Evolutionary conservation across 2,113 vertebrate genomes (phyloP), one percentile per base, ranked within the genome.

Genomic region (Thinocorus orbignyianus): DNA sequence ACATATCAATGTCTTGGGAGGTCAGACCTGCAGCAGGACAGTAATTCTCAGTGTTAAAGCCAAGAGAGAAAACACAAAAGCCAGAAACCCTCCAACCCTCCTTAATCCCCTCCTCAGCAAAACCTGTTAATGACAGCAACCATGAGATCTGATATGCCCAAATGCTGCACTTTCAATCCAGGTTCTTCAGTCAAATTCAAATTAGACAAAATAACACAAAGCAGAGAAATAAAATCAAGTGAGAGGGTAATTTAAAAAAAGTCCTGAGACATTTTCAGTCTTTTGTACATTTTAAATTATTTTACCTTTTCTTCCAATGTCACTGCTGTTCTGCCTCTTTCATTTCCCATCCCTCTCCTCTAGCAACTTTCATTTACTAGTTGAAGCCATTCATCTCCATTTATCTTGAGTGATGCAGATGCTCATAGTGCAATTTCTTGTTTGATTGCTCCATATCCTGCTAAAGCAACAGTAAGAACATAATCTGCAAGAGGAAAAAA

Each of bases 221-320:
- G n/a, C 31, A 81, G 66, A 68, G 25, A 15, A 78, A 66, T 26
- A 24, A 16, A 54, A 82, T 23, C 3, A 73, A 91, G 65, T 20
- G 46, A 5, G 30, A 86, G 23, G 42, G 19, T 42, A 86, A 65
- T 55, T 61, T 8, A 18, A 14, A 30, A 77, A 39, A 57, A n/a
- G 7, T 35, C 41, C 54, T 35, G 8, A 78, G 76, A 81, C 22
- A 74, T 51, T 64, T 73, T 52, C 35, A n/a, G 31, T 25, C 28
- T 74, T 81, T 78, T 42, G 23, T n/a, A 49, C 15, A 16, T 62
- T 73, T 66, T 22, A 73, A 86, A 51, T 88, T 83, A 62, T 48
- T 72, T 78, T 91, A 95, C 74, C 72, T 92, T 86, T 90, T 95
- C 70, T 90, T 70, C 23, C 77, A 62, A 13, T 31, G 52, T 37